Conservation (phyloP, 2,113 vertebrate genomes). For the human region GRCh38 chr9:133551501-133552000, state of each 20-base stretch:
- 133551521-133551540: background rate
- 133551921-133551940: too few species aligned
- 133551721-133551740: background rate
- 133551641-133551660: background rate
- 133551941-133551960: too few species aligned
- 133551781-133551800: too few species aligned
- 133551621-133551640: rapidly evolving
- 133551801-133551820: too few species aligned
- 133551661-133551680: rapidly evolving
- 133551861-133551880: too few species aligned
- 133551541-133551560: background rate
- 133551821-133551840: rapidly evolving
- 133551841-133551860: too few species aligned
- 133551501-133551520: rapidly evolving
- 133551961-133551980: too few species aligned
- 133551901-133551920: too few species aligned
- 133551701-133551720: background rate
- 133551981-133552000: too few species aligned
- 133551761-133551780: background rate
- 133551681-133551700: background rate
- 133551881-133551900: too few species aligned
- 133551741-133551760: background rate
- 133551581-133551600: background rate
- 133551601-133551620: background rate
- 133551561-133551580: background rate